phyloP scores from a whole-genome alignment of 2,888 invertebrate species.

The Coelinius sp. region DNA sequence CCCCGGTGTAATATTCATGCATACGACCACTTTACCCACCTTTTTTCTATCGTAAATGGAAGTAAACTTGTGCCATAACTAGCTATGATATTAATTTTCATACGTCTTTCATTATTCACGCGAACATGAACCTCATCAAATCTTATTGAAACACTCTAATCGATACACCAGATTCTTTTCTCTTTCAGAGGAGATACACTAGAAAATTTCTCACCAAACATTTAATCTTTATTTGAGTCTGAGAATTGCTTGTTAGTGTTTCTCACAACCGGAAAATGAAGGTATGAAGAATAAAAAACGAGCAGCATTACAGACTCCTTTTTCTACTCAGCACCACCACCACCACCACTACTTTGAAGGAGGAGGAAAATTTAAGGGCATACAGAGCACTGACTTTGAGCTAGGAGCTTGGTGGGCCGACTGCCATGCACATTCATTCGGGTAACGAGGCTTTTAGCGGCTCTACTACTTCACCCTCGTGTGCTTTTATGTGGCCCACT shows the following conservation, averaged over 20 bases:
- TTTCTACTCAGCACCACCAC: slow-evolving; percentile 13
- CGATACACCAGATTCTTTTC: neutral
- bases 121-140: neutral
- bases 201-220: neutral
- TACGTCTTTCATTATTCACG: neutral
- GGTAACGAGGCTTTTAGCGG: slow-evolving; percentile 53
- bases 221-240: neutral
- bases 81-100: neutral
- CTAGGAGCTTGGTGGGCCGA: neutral
- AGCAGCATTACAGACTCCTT: slow-evolving; percentile 13
- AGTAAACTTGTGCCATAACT: neutral
- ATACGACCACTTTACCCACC: neutral
- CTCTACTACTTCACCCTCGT: slow-evolving; percentile 45
- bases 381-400: neutral
- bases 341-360: neutral
- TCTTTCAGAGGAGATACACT: no score
- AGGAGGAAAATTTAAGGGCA: slow-evolving; percentile 32
- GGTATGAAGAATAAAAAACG: neutral
- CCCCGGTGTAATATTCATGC: slow-evolving; percentile 2
- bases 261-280: neutral
- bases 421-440: slow-evolving; percentile 45
- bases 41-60: slow-evolving; percentile 4
- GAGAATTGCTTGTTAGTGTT: slow-evolving; percentile 8
- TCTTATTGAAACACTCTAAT: neutral
- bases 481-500: slow-evolving; percentile 49